Percentiles rank a stretch among this genome's conserved stretches.
Conservation (phyloP, 2,797 vertebrate species). For the Aulostomus chinensis region DNA sequence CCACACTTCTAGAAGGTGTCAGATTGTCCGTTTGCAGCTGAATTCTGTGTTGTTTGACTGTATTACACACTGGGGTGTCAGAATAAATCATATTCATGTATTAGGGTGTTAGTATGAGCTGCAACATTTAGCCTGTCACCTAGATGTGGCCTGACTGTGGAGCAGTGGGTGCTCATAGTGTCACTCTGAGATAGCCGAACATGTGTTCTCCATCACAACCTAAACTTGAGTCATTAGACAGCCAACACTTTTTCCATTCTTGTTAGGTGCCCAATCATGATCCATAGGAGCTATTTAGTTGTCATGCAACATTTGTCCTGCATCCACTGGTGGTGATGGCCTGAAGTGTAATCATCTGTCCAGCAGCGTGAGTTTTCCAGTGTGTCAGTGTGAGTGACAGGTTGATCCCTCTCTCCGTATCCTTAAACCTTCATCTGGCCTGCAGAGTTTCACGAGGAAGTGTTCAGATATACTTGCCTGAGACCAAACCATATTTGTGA, state of each 20-base stretch:
- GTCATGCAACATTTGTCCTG: slow-evolving; percentile 70
- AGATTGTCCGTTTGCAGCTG: too few species aligned
- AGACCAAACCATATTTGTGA: slow-evolving; percentile 1
- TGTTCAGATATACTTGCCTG: too few species aligned
- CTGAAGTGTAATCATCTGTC: slow-evolving; percentile 56
- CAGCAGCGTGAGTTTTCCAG: slow-evolving; percentile 13
- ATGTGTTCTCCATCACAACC: slow-evolving; percentile 76
- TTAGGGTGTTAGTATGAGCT: too few species aligned
- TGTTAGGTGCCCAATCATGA: slow-evolving; percentile 67
- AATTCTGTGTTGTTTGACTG: too few species aligned
- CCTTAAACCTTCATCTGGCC: slow-evolving; percentile 18
- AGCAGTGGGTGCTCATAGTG: slow-evolving; percentile 41
- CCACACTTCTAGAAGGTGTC: too few species aligned
- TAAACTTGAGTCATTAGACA: slow-evolving; percentile 66
- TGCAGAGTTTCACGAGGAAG: too few species aligned
- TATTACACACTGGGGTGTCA: too few species aligned
- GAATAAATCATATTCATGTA: too few species aligned
- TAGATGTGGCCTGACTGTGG: slow-evolving; percentile 1
- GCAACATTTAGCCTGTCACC: slow-evolving; percentile 11
- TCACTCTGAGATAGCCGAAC: slow-evolving; percentile 50
- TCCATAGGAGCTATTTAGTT: slow-evolving; percentile 61
- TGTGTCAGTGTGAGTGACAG: slow-evolving; percentile 39
- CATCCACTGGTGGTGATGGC: slow-evolving; percentile 53
- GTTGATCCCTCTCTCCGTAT: slow-evolving; percentile 31
- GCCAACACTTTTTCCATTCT: slow-evolving; percentile 61